Evolutionary conservation across 2,113 vertebrate species (phyloP).

Genomic region (Nansenia antarctica): DNA sequence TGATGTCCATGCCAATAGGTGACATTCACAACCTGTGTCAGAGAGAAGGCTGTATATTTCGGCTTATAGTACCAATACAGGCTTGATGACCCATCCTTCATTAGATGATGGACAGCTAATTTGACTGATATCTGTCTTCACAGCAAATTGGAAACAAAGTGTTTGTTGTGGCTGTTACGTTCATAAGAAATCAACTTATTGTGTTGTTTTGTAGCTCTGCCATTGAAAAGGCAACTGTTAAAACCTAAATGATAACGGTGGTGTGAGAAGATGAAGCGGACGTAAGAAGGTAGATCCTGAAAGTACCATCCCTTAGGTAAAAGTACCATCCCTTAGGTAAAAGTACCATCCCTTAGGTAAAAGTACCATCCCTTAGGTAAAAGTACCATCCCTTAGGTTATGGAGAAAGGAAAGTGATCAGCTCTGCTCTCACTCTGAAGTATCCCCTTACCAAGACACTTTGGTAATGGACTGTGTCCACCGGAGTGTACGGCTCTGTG

Average conservation of each 20-base stretch:
- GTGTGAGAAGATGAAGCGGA: background rate
- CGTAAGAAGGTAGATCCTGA: background rate
- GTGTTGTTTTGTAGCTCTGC: background rate
- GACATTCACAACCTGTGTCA: background rate
- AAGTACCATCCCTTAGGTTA: slow-evolving; percentile 28
- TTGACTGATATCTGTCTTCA: too few relatives aligned
- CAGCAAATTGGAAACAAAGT: too few relatives aligned
- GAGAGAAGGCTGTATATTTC: too few relatives aligned
- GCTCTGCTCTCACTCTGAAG: slow-evolving; percentile 10
- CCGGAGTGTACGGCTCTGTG: slow-evolving; percentile 15
- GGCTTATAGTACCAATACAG: background rate
- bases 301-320: slow-evolving; percentile 21
- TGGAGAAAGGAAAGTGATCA: slow-evolving; percentile 53
- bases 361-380: too few relatives aligned
- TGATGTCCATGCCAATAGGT: too few relatives aligned
- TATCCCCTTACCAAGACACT: slow-evolving; percentile 41
- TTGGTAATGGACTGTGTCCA: slow-evolving; percentile 21
- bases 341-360: too few relatives aligned
- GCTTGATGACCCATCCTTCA: background rate
- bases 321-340: too few relatives aligned
- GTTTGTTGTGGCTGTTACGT: background rate
- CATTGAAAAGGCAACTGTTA: background rate
- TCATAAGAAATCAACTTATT: background rate
- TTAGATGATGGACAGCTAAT: background rate
- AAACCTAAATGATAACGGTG: background rate